Evolutionary conservation across 53 echinoderm and acorn worm genomes (phyloP), one percentile per base, ranked within the genome.

Genomic region (Echinarachnius parma): DNA sequence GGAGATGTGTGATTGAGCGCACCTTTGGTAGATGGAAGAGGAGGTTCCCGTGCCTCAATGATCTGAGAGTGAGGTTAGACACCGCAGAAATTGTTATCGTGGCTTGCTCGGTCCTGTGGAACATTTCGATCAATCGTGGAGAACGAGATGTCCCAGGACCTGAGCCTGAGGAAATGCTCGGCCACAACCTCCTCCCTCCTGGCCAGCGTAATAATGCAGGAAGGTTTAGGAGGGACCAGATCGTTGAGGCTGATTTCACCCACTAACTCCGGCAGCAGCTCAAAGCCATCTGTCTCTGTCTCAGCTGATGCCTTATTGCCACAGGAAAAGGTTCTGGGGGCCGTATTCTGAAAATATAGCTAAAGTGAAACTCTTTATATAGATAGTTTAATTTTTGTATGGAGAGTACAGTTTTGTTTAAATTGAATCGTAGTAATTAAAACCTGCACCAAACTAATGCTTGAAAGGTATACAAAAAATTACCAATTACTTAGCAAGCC

Each of bases 21-120:
- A 19, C 60, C 4, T 77, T 61, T 48, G 77, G 77, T 23, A 15
- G 39, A 9, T 61, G 77, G 77, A 77, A 77, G 32, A 42, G 28
- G 61, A 42, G 77, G 15, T 77, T 24, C 14, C 77, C 60, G 13
- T 61, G 77, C 46, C 77, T 77, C 30, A 46, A 65, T 24, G 23
- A 45, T 65, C 66, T 65, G 10, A 42, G 66, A 14, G 21, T 65
- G 46, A 65, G 46, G 47, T 9, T 65, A 21, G 21, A 21, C 15
- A 24, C 66, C 8, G 27, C 46, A 21, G 42, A 45, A 10, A 9
- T 47, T 24, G 47, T 65, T 4, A 65, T 65, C 18, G 29, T 65
- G 3, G 66, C 66, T 3, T 42, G 45, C 13, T 28, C 66, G 23
- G 66, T 65, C 8, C 21, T 65, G 21, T 65, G 23, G 21, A 65